A percentile compares a stretch with the other conserved stretches of the same genome.
These are phyloP conservation scores for Hipparchia semele DNA, from an alignment of 2,888 invertebrate species.

Conservation along the genomic window DNA sequence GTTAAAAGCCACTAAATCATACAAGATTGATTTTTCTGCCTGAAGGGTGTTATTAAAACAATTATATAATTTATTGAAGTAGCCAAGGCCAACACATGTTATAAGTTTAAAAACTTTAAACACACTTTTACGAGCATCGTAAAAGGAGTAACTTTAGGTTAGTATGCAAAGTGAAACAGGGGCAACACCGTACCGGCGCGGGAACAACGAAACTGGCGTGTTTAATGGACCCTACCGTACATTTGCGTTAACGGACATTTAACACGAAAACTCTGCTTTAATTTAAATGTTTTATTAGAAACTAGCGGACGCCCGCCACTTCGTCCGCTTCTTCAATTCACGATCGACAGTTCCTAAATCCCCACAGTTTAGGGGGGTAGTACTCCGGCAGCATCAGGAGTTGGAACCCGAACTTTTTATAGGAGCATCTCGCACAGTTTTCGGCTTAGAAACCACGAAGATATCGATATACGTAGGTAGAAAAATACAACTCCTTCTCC, in stretches of 20 bases:
- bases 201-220: conserved; percentile 44
- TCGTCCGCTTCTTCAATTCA: too few species aligned
- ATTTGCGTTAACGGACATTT: conserved; percentile 43
- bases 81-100: not conserved
- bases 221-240: conserved; percentile 52
- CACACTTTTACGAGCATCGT: conserved; percentile 10
- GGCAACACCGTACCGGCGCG: conserved; percentile 38
- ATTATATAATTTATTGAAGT: too few species aligned
- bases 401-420: too few species aligned
- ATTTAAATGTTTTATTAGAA: not conserved
- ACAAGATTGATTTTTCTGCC: too few species aligned
- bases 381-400: not conserved
- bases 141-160: not conserved
- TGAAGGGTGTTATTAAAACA: too few species aligned
- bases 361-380: not conserved
- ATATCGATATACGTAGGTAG: too few species aligned
- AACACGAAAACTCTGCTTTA: conserved; percentile 48
- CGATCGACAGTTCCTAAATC: too few species aligned
- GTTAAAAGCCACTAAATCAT: too few species aligned
- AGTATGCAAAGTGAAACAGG: not conserved
- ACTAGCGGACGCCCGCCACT: too few species aligned
- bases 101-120: not conserved
- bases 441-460: too few species aligned
- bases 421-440: too few species aligned
- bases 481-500: too few species aligned